phyloP scores from a whole-genome alignment of 2,888 invertebrate genomes.

The Heliconius aoede region DNA sequence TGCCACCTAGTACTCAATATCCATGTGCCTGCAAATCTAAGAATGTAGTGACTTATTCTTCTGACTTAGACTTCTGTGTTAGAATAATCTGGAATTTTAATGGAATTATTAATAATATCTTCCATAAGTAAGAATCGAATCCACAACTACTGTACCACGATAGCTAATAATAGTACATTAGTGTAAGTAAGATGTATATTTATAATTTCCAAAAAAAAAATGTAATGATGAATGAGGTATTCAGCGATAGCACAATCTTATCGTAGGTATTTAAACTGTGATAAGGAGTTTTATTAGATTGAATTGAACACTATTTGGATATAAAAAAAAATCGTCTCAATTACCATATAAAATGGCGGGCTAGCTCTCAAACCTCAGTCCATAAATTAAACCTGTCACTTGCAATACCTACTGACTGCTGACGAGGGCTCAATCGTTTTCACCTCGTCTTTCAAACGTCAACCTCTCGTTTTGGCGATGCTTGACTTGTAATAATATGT shows the following conservation, averaged over 20 bases:
- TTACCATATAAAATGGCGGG: constrained; percentile 29
- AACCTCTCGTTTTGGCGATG: constrained; percentile 18
- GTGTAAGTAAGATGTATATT: not conserved
- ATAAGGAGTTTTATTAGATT: constrained; percentile 21
- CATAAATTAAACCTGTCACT: constrained; percentile 41
- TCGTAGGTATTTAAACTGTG: constrained; percentile 21
- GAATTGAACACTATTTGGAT: not conserved
- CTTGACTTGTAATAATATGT: not conserved
- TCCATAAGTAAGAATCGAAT: too few relatives aligned
- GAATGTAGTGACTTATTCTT: too few relatives aligned
- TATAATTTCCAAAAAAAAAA: not conserved
- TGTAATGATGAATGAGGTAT: not conserved
- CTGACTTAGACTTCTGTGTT: too few relatives aligned
- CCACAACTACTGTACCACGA: too few relatives aligned
- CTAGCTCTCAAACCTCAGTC: constrained; percentile 31
- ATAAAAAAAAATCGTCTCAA: constrained; percentile 29
- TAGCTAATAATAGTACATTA: too few relatives aligned
- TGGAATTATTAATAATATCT: too few relatives aligned
- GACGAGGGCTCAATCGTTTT: constrained; percentile 34
- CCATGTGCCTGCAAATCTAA: too few relatives aligned
- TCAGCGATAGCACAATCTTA: constrained; percentile 19
- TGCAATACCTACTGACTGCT: constrained; percentile 22
- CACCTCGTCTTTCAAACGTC: constrained; percentile 29
- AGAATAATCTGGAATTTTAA: too few relatives aligned
- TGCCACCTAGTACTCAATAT: too few relatives aligned